phyloP scores from a whole-genome alignment of 1,140 invertebrate species.

The Zaprionus nigranus region DNA sequence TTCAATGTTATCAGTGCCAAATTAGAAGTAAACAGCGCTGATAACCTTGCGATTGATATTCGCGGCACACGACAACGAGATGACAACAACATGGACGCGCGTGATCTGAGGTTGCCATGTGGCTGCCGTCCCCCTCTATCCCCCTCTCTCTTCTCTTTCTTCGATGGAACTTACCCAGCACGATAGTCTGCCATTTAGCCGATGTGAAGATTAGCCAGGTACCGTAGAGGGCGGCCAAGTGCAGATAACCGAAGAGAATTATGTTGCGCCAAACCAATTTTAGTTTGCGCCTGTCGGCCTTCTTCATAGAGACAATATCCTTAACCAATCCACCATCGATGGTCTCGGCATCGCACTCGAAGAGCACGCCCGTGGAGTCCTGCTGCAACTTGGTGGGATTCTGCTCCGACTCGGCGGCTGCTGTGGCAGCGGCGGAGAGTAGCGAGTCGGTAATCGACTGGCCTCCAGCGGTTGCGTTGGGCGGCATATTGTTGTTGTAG shows the following conservation, averaged over 20 bases:
- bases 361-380: slow-evolving; percentile 86
- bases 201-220: slow-evolving; percentile 91
- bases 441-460: slow-evolving; percentile 78
- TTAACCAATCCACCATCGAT: slow-evolving; percentile 85
- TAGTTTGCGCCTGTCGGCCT: slow-evolving; percentile 84
- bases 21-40: slow-evolving; percentile 46
- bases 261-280: slow-evolving; percentile 97
- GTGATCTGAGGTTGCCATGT: slow-evolving; percentile 11
- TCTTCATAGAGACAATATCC: slow-evolving; percentile 82
- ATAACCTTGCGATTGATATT: slow-evolving; percentile 58
- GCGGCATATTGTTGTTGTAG: slow-evolving; percentile 76
- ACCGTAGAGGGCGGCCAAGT: slow-evolving; percentile 94
- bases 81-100: slow-evolving; percentile 22
- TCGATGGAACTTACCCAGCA: slow-evolving; percentile 89
- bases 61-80: slow-evolving; percentile 58
- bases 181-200: slow-evolving; percentile 90
- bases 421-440: slow-evolving; percentile 50
- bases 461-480: slow-evolving; percentile 76
- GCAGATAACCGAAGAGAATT: slow-evolving; percentile 92
- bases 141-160: not conserved
- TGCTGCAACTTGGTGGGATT: slow-evolving; percentile 66
- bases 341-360: slow-evolving; percentile 87
- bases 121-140: not conserved
- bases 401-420: slow-evolving; percentile 60
- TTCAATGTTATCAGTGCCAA: slow-evolving; percentile 69